phyloP scores from a whole-genome alignment of 2,888 invertebrate genomes.

The Polia nebulosa region DNA sequence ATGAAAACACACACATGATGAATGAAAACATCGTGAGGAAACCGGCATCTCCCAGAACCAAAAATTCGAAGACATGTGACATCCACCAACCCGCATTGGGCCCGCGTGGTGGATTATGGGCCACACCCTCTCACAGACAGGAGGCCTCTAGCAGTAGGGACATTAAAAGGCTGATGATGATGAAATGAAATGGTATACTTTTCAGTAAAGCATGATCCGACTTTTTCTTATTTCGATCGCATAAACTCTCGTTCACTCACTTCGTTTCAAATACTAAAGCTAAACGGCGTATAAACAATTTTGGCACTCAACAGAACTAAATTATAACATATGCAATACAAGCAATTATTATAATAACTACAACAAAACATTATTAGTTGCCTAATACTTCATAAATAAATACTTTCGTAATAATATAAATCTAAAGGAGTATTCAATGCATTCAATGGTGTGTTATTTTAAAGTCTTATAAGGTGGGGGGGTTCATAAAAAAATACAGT shows the following conservation, averaged over 20 bases:
- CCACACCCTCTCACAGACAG: too few species aligned
- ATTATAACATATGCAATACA: conserved; percentile 23
- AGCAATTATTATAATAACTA: conserved; percentile 14
- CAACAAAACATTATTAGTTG: conserved; percentile 22
- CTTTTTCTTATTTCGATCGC: conserved; percentile 22
- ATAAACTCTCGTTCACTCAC: conserved; percentile 30
- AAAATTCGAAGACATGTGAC: too few species aligned
- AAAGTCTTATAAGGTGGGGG: conserved; percentile 56
- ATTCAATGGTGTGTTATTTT: conserved; percentile 42
- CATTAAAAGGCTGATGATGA: too few species aligned
- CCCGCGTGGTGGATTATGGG: too few species aligned
- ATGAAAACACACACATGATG: too few species aligned
- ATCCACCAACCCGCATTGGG: too few species aligned
- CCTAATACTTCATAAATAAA: conserved; percentile 48
- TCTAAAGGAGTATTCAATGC: conserved; percentile 53
- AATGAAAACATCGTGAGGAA: too few species aligned
- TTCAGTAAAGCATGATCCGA: not conserved
- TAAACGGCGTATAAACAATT: conserved; percentile 36
- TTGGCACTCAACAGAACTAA: conserved; percentile 62
- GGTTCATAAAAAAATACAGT: not conserved
- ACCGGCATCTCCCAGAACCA: too few species aligned
- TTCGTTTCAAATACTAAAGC: conserved; percentile 35
- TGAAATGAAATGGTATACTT: too few species aligned
- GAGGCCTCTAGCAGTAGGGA: too few species aligned
- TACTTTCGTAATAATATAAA: conserved; percentile 33